Evolutionary conservation across 2,888 invertebrate species (phyloP).

Genomic region (Drosophila tanythrix): DNA sequence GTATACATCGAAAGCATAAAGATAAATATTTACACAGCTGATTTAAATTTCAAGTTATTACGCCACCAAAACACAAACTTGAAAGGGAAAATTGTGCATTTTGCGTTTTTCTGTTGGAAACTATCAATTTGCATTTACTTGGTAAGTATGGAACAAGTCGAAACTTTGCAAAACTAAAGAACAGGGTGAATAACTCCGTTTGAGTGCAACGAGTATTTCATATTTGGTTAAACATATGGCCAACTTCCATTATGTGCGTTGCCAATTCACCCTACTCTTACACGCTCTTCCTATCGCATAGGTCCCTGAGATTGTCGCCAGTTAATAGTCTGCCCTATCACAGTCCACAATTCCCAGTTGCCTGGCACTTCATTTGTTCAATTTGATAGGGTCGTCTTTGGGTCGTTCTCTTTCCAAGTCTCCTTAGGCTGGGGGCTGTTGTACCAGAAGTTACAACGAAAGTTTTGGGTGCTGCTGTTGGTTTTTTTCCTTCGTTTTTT

Average conservation of each 20-base stretch:
- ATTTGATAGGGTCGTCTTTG: constrained; percentile 48
- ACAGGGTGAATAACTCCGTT: constrained; percentile 24
- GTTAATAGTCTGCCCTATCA: constrained; percentile 40
- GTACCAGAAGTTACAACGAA: constrained; percentile 51
- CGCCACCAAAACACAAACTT: not conserved
- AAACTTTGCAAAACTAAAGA: constrained; percentile 16
- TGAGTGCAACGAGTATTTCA: constrained; percentile 15
- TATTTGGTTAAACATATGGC: constrained; percentile 52
- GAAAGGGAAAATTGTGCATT: not conserved
- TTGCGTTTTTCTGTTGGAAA: not conserved
- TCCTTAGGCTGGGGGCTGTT: constrained; percentile 21
- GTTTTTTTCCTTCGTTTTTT: not conserved
- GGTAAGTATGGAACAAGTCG: constrained; percentile 6
- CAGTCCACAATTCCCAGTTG: constrained; percentile 40
- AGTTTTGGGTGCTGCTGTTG: constrained; percentile 47
- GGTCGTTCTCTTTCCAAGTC: not conserved
- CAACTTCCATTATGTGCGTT: constrained; percentile 50
- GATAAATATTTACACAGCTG: not conserved
- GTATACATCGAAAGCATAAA: not conserved
- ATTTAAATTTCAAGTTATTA: not conserved
- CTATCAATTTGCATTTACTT: constrained; percentile 21
- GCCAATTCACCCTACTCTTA: not conserved
- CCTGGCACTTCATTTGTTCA: constrained; percentile 72
- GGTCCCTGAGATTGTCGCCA: constrained; percentile 36
- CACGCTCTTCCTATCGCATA: not conserved